A percentile compares a stretch with the other conserved stretches of the same genome.
Evolutionary conservation across 1,140 invertebrate species (phyloP).

Genomic region (Bombus soroeensis): DNA sequence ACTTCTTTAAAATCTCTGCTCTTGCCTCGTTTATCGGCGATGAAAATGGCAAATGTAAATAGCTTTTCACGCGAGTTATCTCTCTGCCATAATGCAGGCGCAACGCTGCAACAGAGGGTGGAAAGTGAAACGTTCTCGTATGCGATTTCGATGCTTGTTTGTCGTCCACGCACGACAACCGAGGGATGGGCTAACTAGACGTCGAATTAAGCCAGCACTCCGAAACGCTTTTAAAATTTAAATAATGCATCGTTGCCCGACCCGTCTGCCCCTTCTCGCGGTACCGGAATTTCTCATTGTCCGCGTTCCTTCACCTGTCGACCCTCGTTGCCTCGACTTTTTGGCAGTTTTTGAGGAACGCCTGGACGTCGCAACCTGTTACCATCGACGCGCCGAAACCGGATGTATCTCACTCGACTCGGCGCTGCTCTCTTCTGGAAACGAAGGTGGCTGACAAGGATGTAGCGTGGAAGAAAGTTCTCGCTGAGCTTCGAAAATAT

Average conservation of each 20-base stretch:
- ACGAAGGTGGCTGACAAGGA: slow-evolving; percentile 27
- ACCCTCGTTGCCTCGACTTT: slow-evolving; percentile 66
- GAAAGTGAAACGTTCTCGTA: background rate
- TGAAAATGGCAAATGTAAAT: background rate
- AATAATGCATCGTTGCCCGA: slow-evolving; percentile 65
- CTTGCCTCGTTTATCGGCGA: background rate
- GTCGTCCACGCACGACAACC: slow-evolving; percentile 30
- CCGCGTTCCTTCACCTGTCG: slow-evolving; percentile 57
- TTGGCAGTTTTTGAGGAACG: slow-evolving; percentile 63
- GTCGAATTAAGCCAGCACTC: slow-evolving; percentile 64
- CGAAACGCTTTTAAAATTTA: slow-evolving; percentile 70
- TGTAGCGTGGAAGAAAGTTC: slow-evolving; percentile 46
- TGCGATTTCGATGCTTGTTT: slow-evolving; percentile 32
- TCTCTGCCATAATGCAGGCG: background rate
- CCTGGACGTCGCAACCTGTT: slow-evolving; percentile 50
- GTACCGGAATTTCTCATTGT: slow-evolving; percentile 49
- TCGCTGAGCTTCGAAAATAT: slow-evolving; percentile 23
- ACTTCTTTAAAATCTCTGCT: background rate
- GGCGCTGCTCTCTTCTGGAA: background rate
- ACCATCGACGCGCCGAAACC: slow-evolving; percentile 48
- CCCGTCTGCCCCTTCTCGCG: slow-evolving; percentile 27
- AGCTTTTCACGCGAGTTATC: background rate
- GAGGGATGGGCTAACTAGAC: slow-evolving; percentile 55
- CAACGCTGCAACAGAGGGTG: background rate
- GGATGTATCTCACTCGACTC: slow-evolving; percentile 40